A percentile compares a stretch with the other conserved stretches of the same genome.
Conservation (phyloP, 2,888 invertebrate genomes). For the Zele albiditarsus region DNA sequence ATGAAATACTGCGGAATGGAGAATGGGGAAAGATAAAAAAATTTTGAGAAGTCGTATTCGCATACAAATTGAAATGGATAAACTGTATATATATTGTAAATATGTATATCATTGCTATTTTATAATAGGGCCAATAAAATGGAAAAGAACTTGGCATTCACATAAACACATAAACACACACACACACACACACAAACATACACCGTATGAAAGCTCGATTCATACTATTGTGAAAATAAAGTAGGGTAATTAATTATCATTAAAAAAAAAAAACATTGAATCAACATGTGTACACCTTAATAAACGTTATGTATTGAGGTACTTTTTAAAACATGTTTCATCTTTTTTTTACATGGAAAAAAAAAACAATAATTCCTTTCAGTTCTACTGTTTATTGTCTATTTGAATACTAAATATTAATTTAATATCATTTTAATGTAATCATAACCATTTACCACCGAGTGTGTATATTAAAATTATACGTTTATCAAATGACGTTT, state of each 20-base stretch:
- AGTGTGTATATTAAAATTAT: slow-evolving; percentile 36
- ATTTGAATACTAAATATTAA: slow-evolving; percentile 26
- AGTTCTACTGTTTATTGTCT: slow-evolving; percentile 13
- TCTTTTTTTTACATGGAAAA: slow-evolving; percentile 26
- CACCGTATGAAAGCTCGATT: slow-evolving; percentile 56
- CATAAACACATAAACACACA: slow-evolving; percentile 21
- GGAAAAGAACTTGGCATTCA: slow-evolving; percentile 45
- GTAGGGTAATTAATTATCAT: slow-evolving; percentile 69
- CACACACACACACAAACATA: neutral
- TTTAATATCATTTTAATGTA: slow-evolving; percentile 33
- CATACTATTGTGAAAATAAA: slow-evolving; percentile 63
- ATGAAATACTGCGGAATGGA: slow-evolving; percentile 26
- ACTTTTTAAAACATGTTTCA: slow-evolving; percentile 70
- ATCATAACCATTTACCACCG: slow-evolving; percentile 34
- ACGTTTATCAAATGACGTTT: slow-evolving; percentile 27
- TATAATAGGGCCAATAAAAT: slow-evolving; percentile 66
- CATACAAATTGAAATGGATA: slow-evolving; percentile 53
- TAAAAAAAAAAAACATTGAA: slow-evolving; percentile 59
- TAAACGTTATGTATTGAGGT: slow-evolving; percentile 73
- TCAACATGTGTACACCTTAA: slow-evolving; percentile 72
- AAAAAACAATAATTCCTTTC: slow-evolving; percentile 7
- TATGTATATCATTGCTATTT: slow-evolving; percentile 72
- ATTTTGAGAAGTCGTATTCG: slow-evolving; percentile 60
- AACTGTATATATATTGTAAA: slow-evolving; percentile 70
- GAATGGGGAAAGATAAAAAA: slow-evolving; percentile 39